Evolutionary conservation across 2,888 invertebrate species (phyloP).

Genomic region (Argyresthia goedartella): DNA sequence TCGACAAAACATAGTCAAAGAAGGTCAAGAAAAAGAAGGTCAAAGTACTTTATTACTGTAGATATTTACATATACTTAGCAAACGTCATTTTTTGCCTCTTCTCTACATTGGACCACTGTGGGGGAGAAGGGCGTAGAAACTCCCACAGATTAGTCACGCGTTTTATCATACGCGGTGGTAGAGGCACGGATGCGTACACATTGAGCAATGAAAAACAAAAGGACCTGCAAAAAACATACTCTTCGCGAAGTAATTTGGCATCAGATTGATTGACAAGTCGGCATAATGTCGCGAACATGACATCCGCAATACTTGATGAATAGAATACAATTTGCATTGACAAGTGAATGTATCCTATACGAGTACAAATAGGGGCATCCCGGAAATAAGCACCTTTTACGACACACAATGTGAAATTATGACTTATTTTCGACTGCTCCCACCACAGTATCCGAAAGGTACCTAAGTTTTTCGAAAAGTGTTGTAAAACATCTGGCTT

Average conservation of each 20-base stretch:
- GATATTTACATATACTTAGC: no score
- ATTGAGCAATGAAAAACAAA: no score
- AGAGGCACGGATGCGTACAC: no score
- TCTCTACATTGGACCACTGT: no score
- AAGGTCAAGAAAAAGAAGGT: no score
- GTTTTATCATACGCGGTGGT: no score
- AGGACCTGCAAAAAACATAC: no score
- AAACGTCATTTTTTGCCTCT: no score
- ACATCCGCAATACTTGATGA: neutral
- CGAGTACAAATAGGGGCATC: slow-evolving; percentile 1
- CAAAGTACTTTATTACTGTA: no score
- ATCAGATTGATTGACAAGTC: neutral
- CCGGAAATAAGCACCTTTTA: slow-evolving; percentile 4
- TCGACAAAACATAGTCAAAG: no score
- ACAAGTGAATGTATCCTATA: neutral
- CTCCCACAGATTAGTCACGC: no score
- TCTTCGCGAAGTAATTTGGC: neutral
- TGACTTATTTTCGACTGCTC: neutral
- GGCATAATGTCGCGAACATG: neutral
- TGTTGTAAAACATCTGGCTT: slow-evolving; percentile 3
- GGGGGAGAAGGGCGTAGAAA: no score
- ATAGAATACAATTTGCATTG: neutral
- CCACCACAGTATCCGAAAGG: neutral
- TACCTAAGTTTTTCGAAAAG: neutral
- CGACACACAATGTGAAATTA: neutral